These are phyloP conservation scores for Porites lutea DNA, from an alignment of 64 coral and sea anemone genomes.

Conservation along the genomic window DNA sequence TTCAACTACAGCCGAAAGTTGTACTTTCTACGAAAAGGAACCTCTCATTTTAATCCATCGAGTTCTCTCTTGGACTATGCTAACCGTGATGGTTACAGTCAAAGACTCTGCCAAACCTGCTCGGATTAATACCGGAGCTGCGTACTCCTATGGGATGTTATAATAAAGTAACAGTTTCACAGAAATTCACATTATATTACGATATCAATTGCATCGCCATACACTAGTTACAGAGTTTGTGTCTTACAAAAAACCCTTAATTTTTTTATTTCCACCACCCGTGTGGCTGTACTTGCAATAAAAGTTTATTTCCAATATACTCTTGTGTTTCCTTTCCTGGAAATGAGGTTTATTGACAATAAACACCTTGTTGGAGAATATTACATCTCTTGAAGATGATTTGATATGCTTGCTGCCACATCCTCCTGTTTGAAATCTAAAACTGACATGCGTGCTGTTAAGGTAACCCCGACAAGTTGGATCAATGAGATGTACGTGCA, in stretches of 20 bases:
- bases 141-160: too few species aligned
- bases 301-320: slow-evolving; percentile 9
- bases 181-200: too few species aligned
- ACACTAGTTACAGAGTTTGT: too few species aligned
- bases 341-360: neutral
- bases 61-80: too few species aligned
- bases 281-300: slow-evolving; percentile 7
- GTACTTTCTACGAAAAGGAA: too few species aligned
- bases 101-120: too few species aligned
- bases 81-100: too few species aligned
- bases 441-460: slow-evolving; percentile 19
- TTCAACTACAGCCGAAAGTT: too few species aligned
- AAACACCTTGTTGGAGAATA: slow-evolving; percentile 12
- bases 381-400: neutral
- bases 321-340: neutral
- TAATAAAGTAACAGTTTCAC: too few species aligned
- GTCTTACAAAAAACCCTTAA: neutral
- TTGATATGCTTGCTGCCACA: slow-evolving; percentile 38
- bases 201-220: too few species aligned
- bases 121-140: too few species aligned
- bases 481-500: slow-evolving; percentile 38
- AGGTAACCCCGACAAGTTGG: neutral
- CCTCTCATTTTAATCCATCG: too few species aligned
- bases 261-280: neutral
- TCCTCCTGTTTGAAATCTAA: neutral